phyloP scores from a whole-genome alignment of 2,113 vertebrate species.

The Petroica traversi region DNA sequence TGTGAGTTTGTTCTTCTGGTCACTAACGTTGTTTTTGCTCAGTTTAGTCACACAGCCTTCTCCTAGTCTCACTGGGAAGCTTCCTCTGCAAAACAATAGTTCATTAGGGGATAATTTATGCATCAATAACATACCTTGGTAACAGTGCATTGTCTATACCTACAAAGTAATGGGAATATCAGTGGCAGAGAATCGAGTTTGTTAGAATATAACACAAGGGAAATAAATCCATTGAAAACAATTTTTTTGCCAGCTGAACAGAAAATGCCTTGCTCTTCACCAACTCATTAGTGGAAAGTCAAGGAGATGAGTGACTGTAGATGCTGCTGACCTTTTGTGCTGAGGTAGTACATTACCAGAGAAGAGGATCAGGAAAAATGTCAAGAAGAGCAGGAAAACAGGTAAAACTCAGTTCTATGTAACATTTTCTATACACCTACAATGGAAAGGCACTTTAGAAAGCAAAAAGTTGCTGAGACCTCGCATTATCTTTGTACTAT shows the following conservation, averaged over 20 bases:
- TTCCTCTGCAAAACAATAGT: background rate
- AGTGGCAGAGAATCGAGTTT: background rate
- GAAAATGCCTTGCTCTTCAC: conserved; percentile 10
- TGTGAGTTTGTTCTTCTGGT: background rate
- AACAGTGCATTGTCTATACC: background rate
- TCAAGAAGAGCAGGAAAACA: background rate
- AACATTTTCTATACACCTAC: background rate
- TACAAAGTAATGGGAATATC: background rate
- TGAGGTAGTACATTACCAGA: background rate
- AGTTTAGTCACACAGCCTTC: background rate
- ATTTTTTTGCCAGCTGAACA: background rate
- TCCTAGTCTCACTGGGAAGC: background rate
- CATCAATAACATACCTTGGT: background rate
- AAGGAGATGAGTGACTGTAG: background rate
- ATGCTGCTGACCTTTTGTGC: conserved; percentile 1
- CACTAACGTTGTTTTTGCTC: background rate
- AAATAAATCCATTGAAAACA: conserved; percentile 20
- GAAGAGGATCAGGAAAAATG: background rate
- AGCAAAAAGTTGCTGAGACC: background rate
- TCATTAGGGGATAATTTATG: background rate
- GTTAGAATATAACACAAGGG: background rate
- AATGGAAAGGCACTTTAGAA: background rate
- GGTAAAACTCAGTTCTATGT: background rate
- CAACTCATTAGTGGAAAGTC: background rate
- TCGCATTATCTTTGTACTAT: background rate